Evolutionary conservation across 1,140 invertebrate genomes (phyloP).

Genomic region (Drosophila takahashii): DNA sequence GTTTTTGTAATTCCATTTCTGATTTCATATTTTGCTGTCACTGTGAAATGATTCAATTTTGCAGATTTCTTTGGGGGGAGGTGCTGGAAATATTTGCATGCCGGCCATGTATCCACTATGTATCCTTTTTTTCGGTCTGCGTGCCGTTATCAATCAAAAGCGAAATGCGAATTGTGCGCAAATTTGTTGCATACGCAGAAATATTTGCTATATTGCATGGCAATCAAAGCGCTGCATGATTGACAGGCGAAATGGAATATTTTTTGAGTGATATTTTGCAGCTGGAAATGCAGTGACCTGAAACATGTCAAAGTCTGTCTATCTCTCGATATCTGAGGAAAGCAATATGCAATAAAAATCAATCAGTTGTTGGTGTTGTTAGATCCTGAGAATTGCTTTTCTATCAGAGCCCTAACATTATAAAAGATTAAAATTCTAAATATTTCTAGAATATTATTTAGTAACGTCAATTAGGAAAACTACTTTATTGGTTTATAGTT

Average conservation of each 20-base stretch:
- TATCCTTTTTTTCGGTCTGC: conserved; percentile 25
- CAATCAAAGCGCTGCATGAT: conserved; percentile 41
- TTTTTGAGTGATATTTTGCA: conserved; percentile 44
- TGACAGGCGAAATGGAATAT: conserved; percentile 43
- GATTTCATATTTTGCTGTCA: conserved; percentile 81
- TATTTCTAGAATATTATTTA: neutral
- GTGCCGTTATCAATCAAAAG: conserved; percentile 56
- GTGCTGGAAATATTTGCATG: conserved; percentile 59
- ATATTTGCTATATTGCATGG: conserved; percentile 49
- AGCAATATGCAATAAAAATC: conserved; percentile 14
- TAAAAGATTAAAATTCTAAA: neutral
- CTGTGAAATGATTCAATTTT: conserved; percentile 78
- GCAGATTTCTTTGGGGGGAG: conserved; percentile 57
- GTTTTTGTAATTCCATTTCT: conserved; percentile 72
- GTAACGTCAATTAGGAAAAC: neutral
- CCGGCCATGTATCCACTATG: conserved; percentile 32
- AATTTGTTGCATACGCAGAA: conserved; percentile 57
- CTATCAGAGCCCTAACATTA: neutral
- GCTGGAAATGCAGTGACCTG: conserved; percentile 41
- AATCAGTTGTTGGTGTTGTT: conserved; percentile 13
- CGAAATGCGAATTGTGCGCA: conserved; percentile 60
- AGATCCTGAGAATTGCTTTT: neutral
- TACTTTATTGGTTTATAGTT: neutral
- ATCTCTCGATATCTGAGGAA: conserved; percentile 13
- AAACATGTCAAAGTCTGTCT: conserved; percentile 39